A percentile compares a stretch with the other conserved stretches of the same genome.
Evolutionary conservation across 2,888 invertebrate species (phyloP).

Genomic region (Neuroscelio doddi): DNA sequence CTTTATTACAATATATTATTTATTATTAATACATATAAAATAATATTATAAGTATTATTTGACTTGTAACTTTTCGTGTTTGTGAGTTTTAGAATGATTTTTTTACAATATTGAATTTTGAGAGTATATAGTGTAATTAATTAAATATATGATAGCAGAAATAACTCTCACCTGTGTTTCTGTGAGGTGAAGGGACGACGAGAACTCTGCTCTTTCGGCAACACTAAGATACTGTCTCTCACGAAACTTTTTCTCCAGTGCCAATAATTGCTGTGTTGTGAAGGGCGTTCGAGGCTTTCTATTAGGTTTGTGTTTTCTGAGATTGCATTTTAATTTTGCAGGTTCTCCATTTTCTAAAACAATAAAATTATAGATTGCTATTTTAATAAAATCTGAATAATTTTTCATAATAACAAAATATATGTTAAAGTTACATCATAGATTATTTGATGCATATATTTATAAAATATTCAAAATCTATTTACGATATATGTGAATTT

Average conservation of each 20-base stretch:
- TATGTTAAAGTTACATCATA: no score
- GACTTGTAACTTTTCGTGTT: no score
- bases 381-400: no score
- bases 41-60: no score
- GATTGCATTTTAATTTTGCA: constrained; percentile 90
- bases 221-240: constrained; percentile 98
- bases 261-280: constrained; percentile 96
- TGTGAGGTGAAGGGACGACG: constrained; percentile 91
- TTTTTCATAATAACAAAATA: constrained; percentile 65
- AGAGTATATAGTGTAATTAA: not conserved
- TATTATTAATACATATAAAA: no score
- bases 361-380: no score
- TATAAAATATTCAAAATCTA: no score
- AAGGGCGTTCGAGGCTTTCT: constrained; percentile 98
- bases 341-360: constrained; percentile 83
- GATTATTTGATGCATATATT: no score
- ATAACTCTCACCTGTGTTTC: constrained; percentile 85
- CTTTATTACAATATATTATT: no score
- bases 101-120: not conserved
- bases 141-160: no score
- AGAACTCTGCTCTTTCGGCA: constrained; percentile 98
- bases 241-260: constrained; percentile 96
- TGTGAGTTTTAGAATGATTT: no score
- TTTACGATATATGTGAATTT: no score
- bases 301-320: constrained; percentile 98